Conservation (phyloP, 2,888 invertebrate genomes). For the Pandemis heparana region DNA sequence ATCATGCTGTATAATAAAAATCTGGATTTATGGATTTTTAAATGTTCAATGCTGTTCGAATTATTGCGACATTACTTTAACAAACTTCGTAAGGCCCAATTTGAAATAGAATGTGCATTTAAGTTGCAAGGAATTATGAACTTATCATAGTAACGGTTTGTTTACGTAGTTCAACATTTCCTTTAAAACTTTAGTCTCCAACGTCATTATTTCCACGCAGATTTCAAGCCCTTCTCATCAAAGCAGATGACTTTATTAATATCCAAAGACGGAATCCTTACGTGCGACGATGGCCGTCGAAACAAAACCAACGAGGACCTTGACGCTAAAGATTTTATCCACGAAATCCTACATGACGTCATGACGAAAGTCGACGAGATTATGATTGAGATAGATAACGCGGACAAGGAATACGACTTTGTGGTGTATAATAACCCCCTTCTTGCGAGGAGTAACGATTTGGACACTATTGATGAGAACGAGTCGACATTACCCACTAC, state of each 20-base stretch:
- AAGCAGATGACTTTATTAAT: conserved; percentile 72
- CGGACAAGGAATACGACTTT: conserved; percentile 63
- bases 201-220: conserved; percentile 50
- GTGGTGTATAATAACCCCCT: conserved; percentile 57
- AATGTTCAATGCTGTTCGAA: too few species aligned
- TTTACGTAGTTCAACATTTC: too few species aligned
- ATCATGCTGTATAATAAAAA: too few species aligned
- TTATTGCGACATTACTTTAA: too few species aligned
- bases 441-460: conserved; percentile 56
- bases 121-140: too few species aligned
- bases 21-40: too few species aligned
- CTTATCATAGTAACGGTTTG: too few species aligned
- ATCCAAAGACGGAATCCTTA: conserved; percentile 63
- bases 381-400: conserved; percentile 46
- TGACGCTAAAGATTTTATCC: conserved; percentile 50
- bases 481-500: conserved; percentile 50
- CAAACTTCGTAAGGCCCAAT: too few species aligned
- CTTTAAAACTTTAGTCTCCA: too few species aligned
- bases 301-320: conserved; percentile 41
- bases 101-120: too few species aligned
- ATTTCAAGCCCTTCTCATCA: conserved; percentile 76
- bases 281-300: conserved; percentile 51
- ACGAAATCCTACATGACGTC: conserved; percentile 64
- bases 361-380: conserved; percentile 66
- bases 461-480: conserved; percentile 69